phyloP scores from a whole-genome alignment of 2,113 vertebrate species.

The Macaca mulatta region DNA sequence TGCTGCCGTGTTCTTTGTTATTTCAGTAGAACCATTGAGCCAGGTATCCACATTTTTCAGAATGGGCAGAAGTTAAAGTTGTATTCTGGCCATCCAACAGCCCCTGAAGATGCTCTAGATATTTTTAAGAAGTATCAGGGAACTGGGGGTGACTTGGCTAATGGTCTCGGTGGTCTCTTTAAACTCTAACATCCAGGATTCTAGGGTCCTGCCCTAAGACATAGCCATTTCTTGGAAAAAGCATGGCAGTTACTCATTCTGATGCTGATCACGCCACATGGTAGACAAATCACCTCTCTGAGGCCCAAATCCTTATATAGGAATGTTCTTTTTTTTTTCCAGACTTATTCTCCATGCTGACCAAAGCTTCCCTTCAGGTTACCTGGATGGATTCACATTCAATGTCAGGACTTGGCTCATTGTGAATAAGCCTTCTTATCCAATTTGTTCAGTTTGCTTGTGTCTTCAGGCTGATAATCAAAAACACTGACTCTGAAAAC shows the following conservation, averaged over 20 bases:
- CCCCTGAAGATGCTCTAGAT: neutral
- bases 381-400: neutral
- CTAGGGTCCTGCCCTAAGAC: neutral
- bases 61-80: neutral
- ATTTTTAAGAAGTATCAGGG: neutral
- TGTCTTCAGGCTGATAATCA: neutral
- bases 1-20: rapidly evolving
- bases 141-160: rapidly evolving
- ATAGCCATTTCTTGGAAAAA: neutral
- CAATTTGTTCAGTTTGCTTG: rapidly evolving
- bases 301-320: neutral
- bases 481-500: neutral
- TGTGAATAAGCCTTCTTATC: neutral
- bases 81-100: rapidly evolving
- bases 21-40: neutral
- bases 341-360: neutral
- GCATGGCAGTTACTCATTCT: rapidly evolving
- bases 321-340: too few species aligned
- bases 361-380: neutral
- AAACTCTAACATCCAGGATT: rapidly evolving
- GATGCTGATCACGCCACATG: rapidly evolving
- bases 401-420: rapidly evolving
- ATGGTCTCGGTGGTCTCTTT: rapidly evolving
- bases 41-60: neutral
- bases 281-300: neutral